Conservation (phyloP, 2,797 vertebrate genomes). For the Furcifer pardalis region DNA sequence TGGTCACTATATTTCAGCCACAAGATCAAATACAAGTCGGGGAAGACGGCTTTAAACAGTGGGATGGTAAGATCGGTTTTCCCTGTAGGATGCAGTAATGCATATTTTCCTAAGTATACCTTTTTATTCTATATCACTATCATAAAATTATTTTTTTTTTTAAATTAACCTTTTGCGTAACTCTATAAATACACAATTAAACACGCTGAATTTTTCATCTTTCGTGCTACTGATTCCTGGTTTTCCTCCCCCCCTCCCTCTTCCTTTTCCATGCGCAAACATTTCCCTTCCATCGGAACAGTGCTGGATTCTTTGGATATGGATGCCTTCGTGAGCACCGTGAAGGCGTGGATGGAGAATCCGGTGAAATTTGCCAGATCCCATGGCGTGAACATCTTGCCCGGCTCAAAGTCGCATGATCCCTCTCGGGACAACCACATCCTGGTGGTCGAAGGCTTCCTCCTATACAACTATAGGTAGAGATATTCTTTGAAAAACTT, state of each 20-base stretch:
- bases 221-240: constrained; percentile 34
- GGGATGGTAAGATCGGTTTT: constrained; percentile 95
- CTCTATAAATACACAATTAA: constrained; percentile 6
- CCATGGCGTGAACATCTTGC: constrained; percentile 82
- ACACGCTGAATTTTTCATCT: neutral
- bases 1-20: constrained; percentile 98
- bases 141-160: constrained; percentile 25
- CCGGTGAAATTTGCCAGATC: constrained; percentile 92
- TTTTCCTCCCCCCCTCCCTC: neutral
- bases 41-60: constrained; percentile 98
- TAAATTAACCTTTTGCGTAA: constrained; percentile 40
- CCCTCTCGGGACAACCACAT: constrained; percentile 80
- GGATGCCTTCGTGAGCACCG: constrained; percentile 93
- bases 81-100: constrained; percentile 79
- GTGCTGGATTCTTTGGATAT: constrained; percentile 92
- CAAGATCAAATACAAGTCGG: constrained; percentile 98
- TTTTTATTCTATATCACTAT: constrained; percentile 37
- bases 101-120: constrained; percentile 70
- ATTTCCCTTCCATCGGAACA: constrained; percentile 60
- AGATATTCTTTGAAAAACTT: constrained; percentile 25
- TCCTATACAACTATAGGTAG: constrained; percentile 92
- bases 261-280: too few species aligned
- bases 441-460: constrained; percentile 93
- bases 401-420: constrained; percentile 61
- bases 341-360: constrained; percentile 88